Conservation (phyloP, 2,113 vertebrate species). For the Rhipidura dahli region DNA sequence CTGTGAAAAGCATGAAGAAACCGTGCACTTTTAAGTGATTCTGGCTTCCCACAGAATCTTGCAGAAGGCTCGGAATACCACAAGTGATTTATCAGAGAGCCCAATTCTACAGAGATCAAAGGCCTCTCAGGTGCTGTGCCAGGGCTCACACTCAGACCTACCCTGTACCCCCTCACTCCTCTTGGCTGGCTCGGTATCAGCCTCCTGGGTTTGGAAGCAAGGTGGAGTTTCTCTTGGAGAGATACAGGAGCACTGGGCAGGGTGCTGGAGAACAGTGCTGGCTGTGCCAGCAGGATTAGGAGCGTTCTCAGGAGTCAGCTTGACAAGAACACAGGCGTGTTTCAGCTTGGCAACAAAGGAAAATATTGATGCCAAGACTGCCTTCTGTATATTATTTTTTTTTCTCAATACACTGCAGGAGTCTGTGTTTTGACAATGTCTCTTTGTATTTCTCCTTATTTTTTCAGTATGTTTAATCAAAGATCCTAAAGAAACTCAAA, state of each 20-base stretch:
- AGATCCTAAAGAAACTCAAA: neutral
- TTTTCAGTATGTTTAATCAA: neutral
- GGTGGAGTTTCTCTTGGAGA: neutral
- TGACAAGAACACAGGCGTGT: neutral
- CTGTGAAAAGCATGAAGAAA: neutral
- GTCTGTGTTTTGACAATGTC: slow-evolving; percentile 7
- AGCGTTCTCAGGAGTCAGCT: neutral
- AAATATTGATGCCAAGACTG: slow-evolving; percentile 1
- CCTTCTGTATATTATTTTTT: neutral
- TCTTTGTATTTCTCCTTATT: slow-evolving; percentile 8
- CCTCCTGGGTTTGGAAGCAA: neutral
- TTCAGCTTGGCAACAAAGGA: slow-evolving; percentile 33
- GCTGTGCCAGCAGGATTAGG: neutral
- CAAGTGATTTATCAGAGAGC: neutral
- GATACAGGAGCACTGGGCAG: neutral
- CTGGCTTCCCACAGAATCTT: neutral
- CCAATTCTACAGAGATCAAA: neutral
- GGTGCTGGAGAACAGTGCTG: neutral
- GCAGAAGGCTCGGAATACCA: neutral
- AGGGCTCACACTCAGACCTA: neutral
- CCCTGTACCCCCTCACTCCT: rapidly evolving
- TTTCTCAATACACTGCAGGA: neutral
- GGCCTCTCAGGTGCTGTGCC: neutral
- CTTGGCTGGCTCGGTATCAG: neutral
- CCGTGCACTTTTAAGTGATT: neutral